phyloP scores from a whole-genome alignment of 2,113 vertebrate genomes.

The Chroicocephalus ridibundus region DNA sequence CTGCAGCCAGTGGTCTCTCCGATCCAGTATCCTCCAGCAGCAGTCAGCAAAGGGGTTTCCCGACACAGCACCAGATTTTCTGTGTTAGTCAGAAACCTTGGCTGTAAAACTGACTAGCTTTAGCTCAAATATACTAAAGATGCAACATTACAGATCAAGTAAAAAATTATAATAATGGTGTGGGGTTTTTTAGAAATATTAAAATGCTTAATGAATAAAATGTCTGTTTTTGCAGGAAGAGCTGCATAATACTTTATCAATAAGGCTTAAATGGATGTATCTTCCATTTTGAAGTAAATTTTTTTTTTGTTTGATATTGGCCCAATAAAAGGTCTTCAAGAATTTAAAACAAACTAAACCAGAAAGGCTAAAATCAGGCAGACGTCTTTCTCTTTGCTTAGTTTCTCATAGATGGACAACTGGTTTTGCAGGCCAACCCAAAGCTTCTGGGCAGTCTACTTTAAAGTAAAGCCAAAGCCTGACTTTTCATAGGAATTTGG shows the following conservation, averaged over 20 bases:
- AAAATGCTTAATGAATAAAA: background rate
- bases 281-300: background rate
- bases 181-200: background rate
- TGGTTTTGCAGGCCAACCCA: background rate
- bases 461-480: background rate
- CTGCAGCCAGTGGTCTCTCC: background rate
- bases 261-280: background rate
- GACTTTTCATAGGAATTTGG: background rate
- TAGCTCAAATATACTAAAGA: background rate
- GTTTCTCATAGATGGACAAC: background rate
- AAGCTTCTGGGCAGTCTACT: background rate
- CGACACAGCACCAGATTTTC: background rate
- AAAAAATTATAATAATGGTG: background rate
- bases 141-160: too few species aligned
- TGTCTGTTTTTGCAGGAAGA: background rate
- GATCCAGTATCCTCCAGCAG: fast-evolving
- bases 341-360: background rate
- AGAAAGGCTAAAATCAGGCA: background rate
- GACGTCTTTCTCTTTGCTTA: background rate
- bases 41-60: fast-evolving
- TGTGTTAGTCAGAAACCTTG: background rate
- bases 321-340: background rate
- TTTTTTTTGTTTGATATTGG: background rate
- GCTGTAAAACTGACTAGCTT: background rate
- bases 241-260: background rate